Base-by-base conservation (phyloP, 2,113 vertebrate genomes). In the Chaenocephalus aceratus region DNA sequence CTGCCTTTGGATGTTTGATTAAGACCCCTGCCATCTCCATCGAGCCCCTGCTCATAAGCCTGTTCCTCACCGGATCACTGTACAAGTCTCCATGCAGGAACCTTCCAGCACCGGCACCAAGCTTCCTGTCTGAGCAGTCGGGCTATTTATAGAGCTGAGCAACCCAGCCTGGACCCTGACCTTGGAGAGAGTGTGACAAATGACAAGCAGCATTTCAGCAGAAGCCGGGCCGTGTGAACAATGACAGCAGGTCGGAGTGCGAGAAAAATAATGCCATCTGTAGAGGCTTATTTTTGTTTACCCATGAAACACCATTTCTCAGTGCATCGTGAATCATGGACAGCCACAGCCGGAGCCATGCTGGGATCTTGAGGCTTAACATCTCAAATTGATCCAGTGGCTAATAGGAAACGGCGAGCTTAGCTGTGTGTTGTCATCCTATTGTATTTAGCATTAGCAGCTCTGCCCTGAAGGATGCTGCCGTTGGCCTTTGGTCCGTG, bases 161-260 rank as follows among this genome's bases (percentile, higher is more conserved):
- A 77, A 77, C 60, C 83, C 80, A 18, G 65, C 70, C 67, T 84
- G 83, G 81, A 81, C 84, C 52, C 65, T 87, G 89, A 93, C 92
- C 91, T 92, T 91, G 90, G 73, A 68, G 74, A 68, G 66, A 77
- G 72, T 58, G 74, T 89, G 88, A 88, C 82, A 86, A 88, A 89
- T 80, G 83, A 88, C 70, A 26, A 64, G 68, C 86, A 76, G 81
- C 76, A 61, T 85, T 81, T 84, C 59, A 36, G 77, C 77, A 64
- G 74, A 82, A 71, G 82, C 75, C 21, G 1, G 59, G 76, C 78
- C 75, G 10, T 88, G 84, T 85, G 54, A 70, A 80, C 79, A 69
- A 79, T 61, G 83, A 75, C 79, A 86, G 80, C 78, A 56, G 77
- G 86, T 81, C 16, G 3, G 74, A 66, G 48, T 53, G 64, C 58